phyloP scores from a whole-genome alignment of 2,113 vertebrate species.

The Seriola aureovittata region DNA sequence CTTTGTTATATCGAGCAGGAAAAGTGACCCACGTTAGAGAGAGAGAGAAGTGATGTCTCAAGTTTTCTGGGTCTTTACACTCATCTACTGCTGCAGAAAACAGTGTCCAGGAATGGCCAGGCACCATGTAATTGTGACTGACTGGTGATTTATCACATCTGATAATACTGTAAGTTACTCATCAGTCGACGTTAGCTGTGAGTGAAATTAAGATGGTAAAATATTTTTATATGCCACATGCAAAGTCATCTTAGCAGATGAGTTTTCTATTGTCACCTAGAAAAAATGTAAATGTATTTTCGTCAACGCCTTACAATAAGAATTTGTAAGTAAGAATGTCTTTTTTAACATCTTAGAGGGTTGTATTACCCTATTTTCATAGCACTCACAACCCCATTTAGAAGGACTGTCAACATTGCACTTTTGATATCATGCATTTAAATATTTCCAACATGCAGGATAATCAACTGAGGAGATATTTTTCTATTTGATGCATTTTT shows the following conservation, averaged over 20 bases:
- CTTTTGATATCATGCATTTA: constrained; percentile 76
- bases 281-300: constrained; percentile 66
- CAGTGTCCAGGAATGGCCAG: constrained; percentile 37
- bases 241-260: constrained; percentile 63
- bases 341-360: constrained; percentile 55
- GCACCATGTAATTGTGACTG: constrained; percentile 21
- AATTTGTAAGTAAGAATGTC: constrained; percentile 75
- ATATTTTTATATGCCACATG: constrained; percentile 75
- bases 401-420: constrained; percentile 72
- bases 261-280: constrained; percentile 56
- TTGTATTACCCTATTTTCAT: constrained; percentile 46
- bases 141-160: constrained; percentile 40
- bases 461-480: constrained; percentile 80
- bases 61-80: constrained; percentile 42
- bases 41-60: constrained; percentile 31
- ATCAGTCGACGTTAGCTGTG: constrained; percentile 58
- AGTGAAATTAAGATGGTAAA: constrained; percentile 66
- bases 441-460: constrained; percentile 72
- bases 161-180: constrained; percentile 73
- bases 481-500: constrained; percentile 79
- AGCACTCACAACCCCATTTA: constrained; percentile 62
- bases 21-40: constrained; percentile 36
- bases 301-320: constrained; percentile 79
- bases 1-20: constrained; percentile 47
- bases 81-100: constrained; percentile 49